Base-by-base conservation (phyloP, 2,888 invertebrate species). In the Iselma pallidipennis region DNA sequence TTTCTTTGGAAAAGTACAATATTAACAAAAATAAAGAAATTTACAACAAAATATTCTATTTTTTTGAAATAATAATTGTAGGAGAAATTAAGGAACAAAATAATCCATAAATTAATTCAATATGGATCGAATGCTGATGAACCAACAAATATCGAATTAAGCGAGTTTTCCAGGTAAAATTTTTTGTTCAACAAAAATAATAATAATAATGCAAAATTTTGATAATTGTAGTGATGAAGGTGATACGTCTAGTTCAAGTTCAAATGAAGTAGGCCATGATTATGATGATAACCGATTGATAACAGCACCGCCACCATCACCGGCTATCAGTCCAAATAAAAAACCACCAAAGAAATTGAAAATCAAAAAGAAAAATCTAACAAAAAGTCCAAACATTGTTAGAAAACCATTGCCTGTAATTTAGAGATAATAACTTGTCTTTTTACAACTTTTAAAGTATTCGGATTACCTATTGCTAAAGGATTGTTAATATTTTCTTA, bases 111-210 rank as follows among this genome's bases (percentile, higher is more conserved):
- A 76, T 83, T 94, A 66, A 82, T 89, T 67, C 90, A 91, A 80
- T 91, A 91, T 82, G 94, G 94, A 31, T 94, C 94, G 0, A 94
- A 89, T 78, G 94, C 94, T 7, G 94, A 94, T 73, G 94, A 94
- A 78, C 94, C 94, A 12, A 89, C 91, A 2, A 94, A 94, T 78
- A 93, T 95, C 69, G 88, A 89, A 63, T 82, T 95, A 26, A 92
- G 94, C 25, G 94, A 95, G 82, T 94, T 94, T 79, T 94, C 94
- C 7, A 94, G 94, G 94, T 93, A 83, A 12, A 69, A 55, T 58
- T 60, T 37, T 19, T 31, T n/a, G 16, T 31, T 23, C 23, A 6
- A n/a, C n/a, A n/a, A n/a, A n/a, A n/a, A n/a, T n/a, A n/a, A n/a
- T n/a, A n/a, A n/a, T n/a, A n/a, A n/a, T n/a, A n/a, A n/a, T n/a